phyloP scores from a whole-genome alignment of 2,888 invertebrate genomes.

The Criorhina ranunculi region DNA sequence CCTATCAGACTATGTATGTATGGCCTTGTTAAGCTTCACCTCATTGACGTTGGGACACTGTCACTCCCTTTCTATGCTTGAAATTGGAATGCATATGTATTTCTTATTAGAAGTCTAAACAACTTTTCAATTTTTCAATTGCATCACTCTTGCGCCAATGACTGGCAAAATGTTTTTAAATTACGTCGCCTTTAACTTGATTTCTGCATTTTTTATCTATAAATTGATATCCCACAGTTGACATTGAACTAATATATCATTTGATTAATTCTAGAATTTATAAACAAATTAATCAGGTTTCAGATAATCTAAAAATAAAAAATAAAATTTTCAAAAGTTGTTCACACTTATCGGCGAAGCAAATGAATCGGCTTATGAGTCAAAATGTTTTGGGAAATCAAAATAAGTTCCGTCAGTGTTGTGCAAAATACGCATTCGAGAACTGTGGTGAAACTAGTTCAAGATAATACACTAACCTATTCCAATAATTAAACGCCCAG shows the following conservation, averaged over 20 bases:
- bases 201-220: conserved; percentile 15
- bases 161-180: not conserved
- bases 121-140: not conserved
- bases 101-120: not conserved
- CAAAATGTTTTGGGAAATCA: not conserved
- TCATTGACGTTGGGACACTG: too few relatives aligned
- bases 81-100: too few relatives aligned
- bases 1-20: too few relatives aligned
- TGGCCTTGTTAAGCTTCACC: too few relatives aligned
- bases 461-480: not conserved
- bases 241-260: not conserved
- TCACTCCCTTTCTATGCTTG: too few relatives aligned
- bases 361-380: not conserved
- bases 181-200: not conserved
- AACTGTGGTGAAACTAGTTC: not conserved
- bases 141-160: not conserved
- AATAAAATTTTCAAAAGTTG: not conserved
- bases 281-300: not conserved
- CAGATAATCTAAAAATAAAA: not conserved
- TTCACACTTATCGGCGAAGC: not conserved
- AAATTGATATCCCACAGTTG: not conserved
- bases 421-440: not conserved
- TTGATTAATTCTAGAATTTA: not conserved
- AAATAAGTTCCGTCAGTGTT: not conserved
- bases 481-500: not conserved